Evolutionary conservation across 2,888 invertebrate species (phyloP).

Genomic region (Tenthredo amoena): DNA sequence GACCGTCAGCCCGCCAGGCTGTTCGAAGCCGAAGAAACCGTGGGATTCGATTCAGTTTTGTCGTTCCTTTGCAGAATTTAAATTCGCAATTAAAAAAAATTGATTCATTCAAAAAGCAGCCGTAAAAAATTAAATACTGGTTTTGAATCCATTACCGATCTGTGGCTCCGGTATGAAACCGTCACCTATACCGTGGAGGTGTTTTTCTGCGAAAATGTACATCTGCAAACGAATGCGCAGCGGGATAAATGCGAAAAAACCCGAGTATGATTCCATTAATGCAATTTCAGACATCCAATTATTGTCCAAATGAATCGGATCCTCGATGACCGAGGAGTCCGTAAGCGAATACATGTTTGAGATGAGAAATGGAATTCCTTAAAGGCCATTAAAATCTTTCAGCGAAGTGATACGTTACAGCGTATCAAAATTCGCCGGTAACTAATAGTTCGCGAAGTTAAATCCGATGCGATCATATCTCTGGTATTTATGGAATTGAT

Average conservation of each 20-base stretch:
- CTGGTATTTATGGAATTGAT: no score
- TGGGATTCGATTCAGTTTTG: neutral
- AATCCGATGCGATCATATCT: neutral
- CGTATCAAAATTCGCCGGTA: neutral
- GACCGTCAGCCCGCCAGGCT: no score
- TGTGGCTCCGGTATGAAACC: neutral
- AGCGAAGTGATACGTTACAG: neutral
- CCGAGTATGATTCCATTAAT: constrained; percentile 3
- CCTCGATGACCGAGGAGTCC: neutral
- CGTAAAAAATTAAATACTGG: neutral
- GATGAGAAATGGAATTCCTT: neutral
- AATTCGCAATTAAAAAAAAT: neutral
- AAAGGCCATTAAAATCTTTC: neutral
- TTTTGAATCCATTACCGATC: neutral
- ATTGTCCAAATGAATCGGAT: neutral
- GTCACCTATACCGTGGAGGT: no score
- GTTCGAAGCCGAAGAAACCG: neutral
- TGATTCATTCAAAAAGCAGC: neutral
- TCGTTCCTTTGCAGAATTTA: neutral
- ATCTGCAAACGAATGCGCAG: neutral
- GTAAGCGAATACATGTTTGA: neutral
- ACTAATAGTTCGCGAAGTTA: neutral
- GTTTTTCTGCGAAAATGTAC: neutral
- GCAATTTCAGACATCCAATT: neutral
- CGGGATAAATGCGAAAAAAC: neutral